These are phyloP conservation scores for Solenodon paradoxus DNA, from an alignment of 2,113 vertebrate genomes.

Conservation along the genomic window DNA sequence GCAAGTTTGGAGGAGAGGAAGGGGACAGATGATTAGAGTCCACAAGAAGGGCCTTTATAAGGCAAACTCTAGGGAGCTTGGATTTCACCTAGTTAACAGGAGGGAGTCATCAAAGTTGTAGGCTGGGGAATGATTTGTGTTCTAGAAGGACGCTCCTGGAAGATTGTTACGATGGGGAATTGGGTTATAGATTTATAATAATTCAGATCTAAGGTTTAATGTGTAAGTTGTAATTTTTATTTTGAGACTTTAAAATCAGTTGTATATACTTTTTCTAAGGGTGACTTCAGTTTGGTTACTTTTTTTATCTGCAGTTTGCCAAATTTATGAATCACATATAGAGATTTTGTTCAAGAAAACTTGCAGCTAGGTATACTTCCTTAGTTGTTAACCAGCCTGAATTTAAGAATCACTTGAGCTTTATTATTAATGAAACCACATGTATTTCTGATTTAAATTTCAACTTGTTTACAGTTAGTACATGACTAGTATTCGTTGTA, in stretches of 20 bases:
- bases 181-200: neutral
- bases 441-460: neutral
- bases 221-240: neutral
- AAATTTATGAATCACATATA: neutral
- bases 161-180: neutral
- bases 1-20: neutral
- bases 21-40: neutral
- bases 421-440: neutral
- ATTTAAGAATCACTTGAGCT: neutral
- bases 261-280: neutral
- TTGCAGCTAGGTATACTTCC: neutral
- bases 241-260: neutral
- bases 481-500: neutral
- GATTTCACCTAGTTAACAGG: neutral
- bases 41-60: neutral
- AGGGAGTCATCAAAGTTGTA: neutral
- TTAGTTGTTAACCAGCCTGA: neutral
- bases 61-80: neutral
- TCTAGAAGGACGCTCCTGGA: neutral
- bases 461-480: neutral
- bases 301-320: neutral
- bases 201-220: neutral
- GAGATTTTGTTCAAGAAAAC: constrained; percentile 6
- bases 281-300: neutral
- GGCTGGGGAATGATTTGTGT: neutral